Conservation (phyloP, 35 echinoderm and acorn worm genomes). For the Acanthaster planci region DNA sequence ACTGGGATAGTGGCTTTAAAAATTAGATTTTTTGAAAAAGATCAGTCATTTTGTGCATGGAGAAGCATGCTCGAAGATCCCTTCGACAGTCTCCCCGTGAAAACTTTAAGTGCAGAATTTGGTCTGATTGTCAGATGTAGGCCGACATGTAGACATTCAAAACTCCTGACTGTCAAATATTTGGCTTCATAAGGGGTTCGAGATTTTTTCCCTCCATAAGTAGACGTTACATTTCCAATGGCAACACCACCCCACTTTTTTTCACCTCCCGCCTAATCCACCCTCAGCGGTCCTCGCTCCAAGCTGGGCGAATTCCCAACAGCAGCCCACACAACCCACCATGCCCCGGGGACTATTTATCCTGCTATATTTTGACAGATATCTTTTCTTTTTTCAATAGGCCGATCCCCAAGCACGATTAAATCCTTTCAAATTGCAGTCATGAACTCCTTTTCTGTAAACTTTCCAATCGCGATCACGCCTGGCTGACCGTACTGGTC, state of each 20-base stretch:
- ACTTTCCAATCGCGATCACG: background rate
- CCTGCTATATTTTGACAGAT: background rate
- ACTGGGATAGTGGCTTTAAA: too few species aligned
- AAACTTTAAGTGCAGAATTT: too few species aligned
- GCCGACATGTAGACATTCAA: too few species aligned
- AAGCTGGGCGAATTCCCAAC: background rate
- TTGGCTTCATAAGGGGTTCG: too few species aligned
- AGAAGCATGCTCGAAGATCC: too few species aligned
- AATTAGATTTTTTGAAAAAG: too few species aligned
- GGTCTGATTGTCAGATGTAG: too few species aligned
- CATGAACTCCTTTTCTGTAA: background rate
- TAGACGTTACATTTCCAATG: background rate
- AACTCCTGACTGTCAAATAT: too few species aligned
- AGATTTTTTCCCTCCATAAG: too few species aligned
- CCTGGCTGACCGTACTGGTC: conserved; percentile 11
- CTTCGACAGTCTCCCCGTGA: too few species aligned
- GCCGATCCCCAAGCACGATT: conserved; percentile 7
- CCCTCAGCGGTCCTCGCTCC: background rate
- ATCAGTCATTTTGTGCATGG: too few species aligned
- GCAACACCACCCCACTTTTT: background rate
- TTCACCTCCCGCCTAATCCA: background rate
- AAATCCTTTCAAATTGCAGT: conserved; percentile 18
- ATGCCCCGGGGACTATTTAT: conserved; percentile 14
- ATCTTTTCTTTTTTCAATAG: background rate
- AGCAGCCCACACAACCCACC: background rate